These are phyloP conservation scores for Ophraella communa DNA, from an alignment of 2,888 invertebrate genomes.

Conservation along the genomic window DNA sequence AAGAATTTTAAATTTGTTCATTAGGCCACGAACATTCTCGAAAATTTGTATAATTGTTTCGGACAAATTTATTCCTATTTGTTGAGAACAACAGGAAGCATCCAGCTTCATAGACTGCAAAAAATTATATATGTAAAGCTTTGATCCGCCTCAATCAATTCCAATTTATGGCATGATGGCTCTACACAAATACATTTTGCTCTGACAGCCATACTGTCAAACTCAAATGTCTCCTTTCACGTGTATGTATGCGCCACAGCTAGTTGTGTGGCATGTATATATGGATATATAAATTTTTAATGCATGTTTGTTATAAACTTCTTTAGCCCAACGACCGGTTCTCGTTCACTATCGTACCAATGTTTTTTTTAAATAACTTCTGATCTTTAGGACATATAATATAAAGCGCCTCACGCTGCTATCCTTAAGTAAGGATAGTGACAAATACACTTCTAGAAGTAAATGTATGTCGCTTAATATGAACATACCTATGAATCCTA, in stretches of 20 bases:
- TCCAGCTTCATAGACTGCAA: slow-evolving; percentile 55
- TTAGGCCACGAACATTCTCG: background rate
- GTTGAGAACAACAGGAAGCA: slow-evolving; percentile 48
- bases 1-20: slow-evolving; percentile 4
- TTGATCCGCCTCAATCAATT: slow-evolving; percentile 54
- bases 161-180: slow-evolving; percentile 59
- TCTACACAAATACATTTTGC: slow-evolving; percentile 60
- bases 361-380: slow-evolving; percentile 19
- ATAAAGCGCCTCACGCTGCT: background rate
- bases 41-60: slow-evolving; percentile 8
- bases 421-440: background rate
- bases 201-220: slow-evolving; percentile 54
- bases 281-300: slow-evolving; percentile 49
- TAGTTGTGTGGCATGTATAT: slow-evolving; percentile 55
- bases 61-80: slow-evolving; percentile 34
- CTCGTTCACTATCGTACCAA: slow-evolving; percentile 33
- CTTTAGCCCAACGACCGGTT: slow-evolving; percentile 45
- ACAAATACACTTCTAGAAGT: background rate
- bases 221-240: slow-evolving; percentile 54
- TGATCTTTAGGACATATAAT: background rate
- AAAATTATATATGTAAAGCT: slow-evolving; percentile 55
- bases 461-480: background rate
- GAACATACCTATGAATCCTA: background rate
- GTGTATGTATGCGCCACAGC: slow-evolving; percentile 58
- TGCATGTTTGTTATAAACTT: slow-evolving; percentile 48